Evolutionary conservation across 2,113 vertebrate species (phyloP), one percentile per base, ranked within the genome.

Genomic region (Galemys pyrenaicus): DNA sequence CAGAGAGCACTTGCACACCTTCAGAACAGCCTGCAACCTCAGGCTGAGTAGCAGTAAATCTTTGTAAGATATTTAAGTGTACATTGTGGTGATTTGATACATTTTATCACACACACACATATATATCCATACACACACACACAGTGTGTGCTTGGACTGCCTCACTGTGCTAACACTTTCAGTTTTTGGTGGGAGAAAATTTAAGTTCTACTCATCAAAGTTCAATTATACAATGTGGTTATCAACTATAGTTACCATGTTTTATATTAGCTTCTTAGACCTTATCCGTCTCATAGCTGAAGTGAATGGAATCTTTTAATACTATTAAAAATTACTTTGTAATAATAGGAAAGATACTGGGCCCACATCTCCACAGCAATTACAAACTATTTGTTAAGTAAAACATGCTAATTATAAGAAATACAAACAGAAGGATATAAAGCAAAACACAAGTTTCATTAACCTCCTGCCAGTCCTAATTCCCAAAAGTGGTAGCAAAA

Each of bases 401-500:
- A 73, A 67, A 22, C 15, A 71, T 83, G 60, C 22, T 91, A 46
- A 91, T 83, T 78, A 83, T 12, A 91, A 86, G 77, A 82, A 60
- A 80, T 62, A 85, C 80, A 90, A 67, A 79, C 26, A 60, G 41
- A 90, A 93, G 22, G 62, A 65, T 9, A 15, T 13, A 65, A 65
- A 65, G 12, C 26, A 65, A 65, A n/a, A 65, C 30, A 65, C 28
- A 65, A 32, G 44, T 44, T 44, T 44, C 44, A 44, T 44, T 37
- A 60, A 71, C 30, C n/a, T n/a, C n/a, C n/a, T 94, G 75, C 20
- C 56, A 75, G 41, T 85, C 71, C 41, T 32, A 75, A 68, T 90
- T 90, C 37, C 74, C 81, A 74, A 85, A 84, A 84, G n/a, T 56
- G 44, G 80, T 37, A 39, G 58, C 56, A 80, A 73, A 89, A 89